phyloP scores from a whole-genome alignment of 2,113 vertebrate genomes.

The Sisor rabdophorus region DNA sequence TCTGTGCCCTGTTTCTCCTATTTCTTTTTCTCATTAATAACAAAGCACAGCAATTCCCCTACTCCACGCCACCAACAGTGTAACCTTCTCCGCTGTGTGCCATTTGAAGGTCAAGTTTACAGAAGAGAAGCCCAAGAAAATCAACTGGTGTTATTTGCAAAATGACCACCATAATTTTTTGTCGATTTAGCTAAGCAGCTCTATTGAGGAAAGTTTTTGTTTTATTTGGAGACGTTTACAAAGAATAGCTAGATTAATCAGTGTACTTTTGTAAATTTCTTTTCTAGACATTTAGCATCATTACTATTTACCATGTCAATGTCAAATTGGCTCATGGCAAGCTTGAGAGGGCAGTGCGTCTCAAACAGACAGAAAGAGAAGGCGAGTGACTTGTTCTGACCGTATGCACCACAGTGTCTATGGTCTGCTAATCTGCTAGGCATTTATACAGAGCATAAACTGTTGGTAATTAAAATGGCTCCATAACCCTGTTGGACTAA shows the following conservation, averaged over 20 bases:
- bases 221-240: background rate
- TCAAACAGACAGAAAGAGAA: background rate
- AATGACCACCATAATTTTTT: background rate
- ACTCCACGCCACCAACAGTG: conserved; percentile 19
- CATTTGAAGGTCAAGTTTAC: conserved; percentile 46
- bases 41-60: conserved; percentile 15
- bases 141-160: conserved; percentile 3
- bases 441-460: background rate
- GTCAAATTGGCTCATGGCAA: background rate
- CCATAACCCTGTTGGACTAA: background rate
- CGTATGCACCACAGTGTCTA: background rate
- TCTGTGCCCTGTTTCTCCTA: background rate
- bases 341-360: background rate
- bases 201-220: background rate
- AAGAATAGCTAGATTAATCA: background rate
- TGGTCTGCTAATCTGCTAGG: background rate
- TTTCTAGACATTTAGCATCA: background rate
- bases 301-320: background rate
- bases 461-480: no score
- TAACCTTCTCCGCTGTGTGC: conserved; percentile 31
- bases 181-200: background rate
- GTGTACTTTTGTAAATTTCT: background rate
- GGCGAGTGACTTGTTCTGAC: background rate
- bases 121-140: conserved; percentile 7
- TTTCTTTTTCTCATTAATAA: background rate